A percentile compares a stretch with the other conserved stretches of the same genome.
These are phyloP conservation scores for Solenopsis invicta DNA, from an alignment of 1,140 invertebrate genomes.

Conservation along the genomic window DNA sequence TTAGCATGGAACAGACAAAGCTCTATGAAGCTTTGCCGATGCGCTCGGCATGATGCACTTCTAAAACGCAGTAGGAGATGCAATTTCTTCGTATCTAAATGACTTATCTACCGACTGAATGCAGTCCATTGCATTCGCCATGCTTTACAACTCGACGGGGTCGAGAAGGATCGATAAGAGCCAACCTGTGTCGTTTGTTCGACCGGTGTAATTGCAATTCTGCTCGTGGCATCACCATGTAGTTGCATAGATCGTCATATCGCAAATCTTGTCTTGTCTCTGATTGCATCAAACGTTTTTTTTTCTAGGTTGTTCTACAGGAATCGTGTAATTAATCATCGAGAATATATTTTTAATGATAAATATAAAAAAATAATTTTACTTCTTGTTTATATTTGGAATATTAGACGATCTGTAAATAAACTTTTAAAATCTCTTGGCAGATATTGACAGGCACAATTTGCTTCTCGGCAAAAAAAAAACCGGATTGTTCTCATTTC, in stretches of 20 bases:
- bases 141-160: slow-evolving; percentile 53
- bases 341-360: not conserved
- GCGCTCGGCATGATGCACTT: slow-evolving; percentile 29
- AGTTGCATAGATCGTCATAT: slow-evolving; percentile 4
- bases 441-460: not conserved
- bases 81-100: slow-evolving; percentile 69
- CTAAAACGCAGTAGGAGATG: slow-evolving; percentile 53
- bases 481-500: not conserved
- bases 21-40: slow-evolving; percentile 26
- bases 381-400: not conserved
- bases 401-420: not conserved
- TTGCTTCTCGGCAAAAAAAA: not conserved
- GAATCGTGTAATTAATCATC: not conserved
- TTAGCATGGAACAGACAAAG: slow-evolving; percentile 8
- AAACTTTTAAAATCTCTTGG: not conserved
- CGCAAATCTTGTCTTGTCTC: not conserved
- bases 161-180: slow-evolving; percentile 54
- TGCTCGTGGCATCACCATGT: slow-evolving; percentile 38
- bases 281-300: not conserved
- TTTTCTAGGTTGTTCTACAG: not conserved
- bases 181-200: slow-evolving; percentile 60
- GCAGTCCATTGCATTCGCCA: slow-evolving; percentile 37
- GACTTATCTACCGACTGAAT: slow-evolving; percentile 66
- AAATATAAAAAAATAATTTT: not conserved
- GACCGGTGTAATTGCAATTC: slow-evolving; percentile 53